Evolutionary conservation across 2,113 vertebrate species (phyloP).

Genomic region (Irena cyanogastra): DNA sequence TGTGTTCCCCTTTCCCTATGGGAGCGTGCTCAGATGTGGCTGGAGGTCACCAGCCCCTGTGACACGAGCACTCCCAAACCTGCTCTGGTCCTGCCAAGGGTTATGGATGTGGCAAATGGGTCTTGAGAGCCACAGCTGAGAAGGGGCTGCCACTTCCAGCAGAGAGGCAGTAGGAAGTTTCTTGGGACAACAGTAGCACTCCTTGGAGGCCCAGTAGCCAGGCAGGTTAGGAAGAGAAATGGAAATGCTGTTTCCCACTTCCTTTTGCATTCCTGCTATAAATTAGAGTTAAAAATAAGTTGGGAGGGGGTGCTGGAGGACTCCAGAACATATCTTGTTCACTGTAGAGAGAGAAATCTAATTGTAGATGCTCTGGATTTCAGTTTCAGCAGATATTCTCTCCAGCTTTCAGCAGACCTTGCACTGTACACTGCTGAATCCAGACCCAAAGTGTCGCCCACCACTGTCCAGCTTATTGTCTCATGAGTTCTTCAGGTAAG

Average conservation of each 20-base stretch:
- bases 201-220: background rate
- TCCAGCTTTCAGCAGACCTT: constrained; percentile 82
- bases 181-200: background rate
- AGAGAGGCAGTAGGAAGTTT: background rate
- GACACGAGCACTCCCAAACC: background rate
- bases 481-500: constrained; percentile 93
- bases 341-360: constrained; percentile 30
- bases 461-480: constrained; percentile 81
- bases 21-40: background rate
- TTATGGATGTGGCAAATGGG: accelerated
- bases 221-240: background rate
- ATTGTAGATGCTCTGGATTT: constrained; percentile 62
- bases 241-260: background rate
- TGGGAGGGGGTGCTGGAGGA: background rate
- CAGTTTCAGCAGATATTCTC: constrained; percentile 75
- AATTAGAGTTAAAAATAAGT: background rate
- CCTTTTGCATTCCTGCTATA: background rate
- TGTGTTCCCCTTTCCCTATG: background rate
- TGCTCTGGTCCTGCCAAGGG: background rate
- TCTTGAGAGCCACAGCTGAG: background rate
- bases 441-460: constrained; percentile 78
- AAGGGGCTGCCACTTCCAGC: background rate
- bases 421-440: constrained; percentile 77
- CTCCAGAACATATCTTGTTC: background rate
- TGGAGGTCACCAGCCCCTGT: background rate